Percentiles rank a stretch among this genome's conserved stretches.
These are phyloP conservation scores for Scolopax mira DNA, from an alignment of 2,113 vertebrate species.

Conservation along the genomic window DNA sequence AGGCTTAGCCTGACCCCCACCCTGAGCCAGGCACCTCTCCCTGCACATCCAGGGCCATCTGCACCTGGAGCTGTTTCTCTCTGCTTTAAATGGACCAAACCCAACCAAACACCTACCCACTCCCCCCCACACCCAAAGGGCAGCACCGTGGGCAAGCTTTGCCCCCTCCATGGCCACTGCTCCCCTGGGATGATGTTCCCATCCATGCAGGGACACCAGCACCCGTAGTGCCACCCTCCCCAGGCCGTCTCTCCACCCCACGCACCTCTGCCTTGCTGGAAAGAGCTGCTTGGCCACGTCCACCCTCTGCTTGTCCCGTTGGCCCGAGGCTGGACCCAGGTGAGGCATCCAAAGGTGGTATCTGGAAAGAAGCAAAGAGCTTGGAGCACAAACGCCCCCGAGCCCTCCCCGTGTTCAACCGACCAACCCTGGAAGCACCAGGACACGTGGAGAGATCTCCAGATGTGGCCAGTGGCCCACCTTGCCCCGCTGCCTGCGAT, in stretches of 20 bases:
- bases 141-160: background rate
- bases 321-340: background rate
- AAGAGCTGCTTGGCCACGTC: background rate
- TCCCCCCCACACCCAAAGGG: accelerated
- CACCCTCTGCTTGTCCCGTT: background rate
- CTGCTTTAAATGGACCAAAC: background rate
- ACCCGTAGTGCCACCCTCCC: background rate
- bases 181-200: background rate
- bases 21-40: accelerated
- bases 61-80: background rate
- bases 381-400: background rate
- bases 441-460: accelerated
- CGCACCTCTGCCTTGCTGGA: constrained; percentile 18
- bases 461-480: accelerated
- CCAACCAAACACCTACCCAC: background rate
- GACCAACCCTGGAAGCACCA: background rate
- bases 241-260: background rate
- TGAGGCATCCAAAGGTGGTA: background rate
- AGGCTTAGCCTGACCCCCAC: background rate
- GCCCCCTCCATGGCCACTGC: background rate
- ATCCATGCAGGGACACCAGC: background rate
- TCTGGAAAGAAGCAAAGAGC: constrained; percentile 9
- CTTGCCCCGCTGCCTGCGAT: accelerated
- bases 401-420: background rate
- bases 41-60: background rate